These are phyloP conservation scores for Neuroterus valhalla DNA, from an alignment of 1,140 invertebrate genomes.

Conservation along the genomic window DNA sequence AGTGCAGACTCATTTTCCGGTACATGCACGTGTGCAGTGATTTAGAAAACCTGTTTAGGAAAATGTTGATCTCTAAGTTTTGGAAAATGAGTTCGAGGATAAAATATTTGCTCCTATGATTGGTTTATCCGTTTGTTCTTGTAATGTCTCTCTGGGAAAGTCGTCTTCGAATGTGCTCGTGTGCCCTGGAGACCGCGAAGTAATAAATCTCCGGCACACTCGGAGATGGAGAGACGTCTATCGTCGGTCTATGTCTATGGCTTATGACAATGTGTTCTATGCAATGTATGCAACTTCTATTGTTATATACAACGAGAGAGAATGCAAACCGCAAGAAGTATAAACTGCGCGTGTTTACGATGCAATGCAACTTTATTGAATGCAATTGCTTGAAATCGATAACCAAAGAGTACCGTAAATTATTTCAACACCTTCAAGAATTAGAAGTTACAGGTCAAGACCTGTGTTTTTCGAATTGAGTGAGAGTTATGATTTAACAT, in stretches of 20 bases:
- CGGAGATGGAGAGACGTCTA: background rate
- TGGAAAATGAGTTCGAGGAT: too few relatives aligned
- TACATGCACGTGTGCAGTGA: background rate
- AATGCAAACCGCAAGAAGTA: background rate
- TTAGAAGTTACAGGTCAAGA: background rate
- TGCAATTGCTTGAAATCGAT: constrained; percentile 15
- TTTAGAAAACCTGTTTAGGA: background rate
- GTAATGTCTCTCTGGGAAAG: constrained; percentile 1
- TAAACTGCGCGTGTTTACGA: constrained; percentile 22
- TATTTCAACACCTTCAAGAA: background rate
- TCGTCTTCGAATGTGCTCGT: background rate
- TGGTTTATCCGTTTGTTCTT: too few relatives aligned
- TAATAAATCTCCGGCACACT: constrained; percentile 29
- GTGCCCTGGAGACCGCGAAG: background rate
- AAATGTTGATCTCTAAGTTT: background rate
- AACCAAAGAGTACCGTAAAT: background rate
- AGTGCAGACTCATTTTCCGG: background rate
- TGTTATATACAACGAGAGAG: constrained; percentile 6
- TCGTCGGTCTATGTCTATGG: background rate
- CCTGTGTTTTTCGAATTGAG: too few relatives aligned
- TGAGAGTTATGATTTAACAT: too few relatives aligned
- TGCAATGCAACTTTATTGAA: constrained; percentile 27
- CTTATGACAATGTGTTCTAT: constrained; percentile 10
- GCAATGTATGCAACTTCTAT: background rate
- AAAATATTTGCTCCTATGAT: too few relatives aligned